Percentiles rank a stretch among this genome's conserved stretches.
These are phyloP conservation scores for Uria lomvia DNA, from an alignment of 2,113 vertebrate species.

Conservation along the genomic window DNA sequence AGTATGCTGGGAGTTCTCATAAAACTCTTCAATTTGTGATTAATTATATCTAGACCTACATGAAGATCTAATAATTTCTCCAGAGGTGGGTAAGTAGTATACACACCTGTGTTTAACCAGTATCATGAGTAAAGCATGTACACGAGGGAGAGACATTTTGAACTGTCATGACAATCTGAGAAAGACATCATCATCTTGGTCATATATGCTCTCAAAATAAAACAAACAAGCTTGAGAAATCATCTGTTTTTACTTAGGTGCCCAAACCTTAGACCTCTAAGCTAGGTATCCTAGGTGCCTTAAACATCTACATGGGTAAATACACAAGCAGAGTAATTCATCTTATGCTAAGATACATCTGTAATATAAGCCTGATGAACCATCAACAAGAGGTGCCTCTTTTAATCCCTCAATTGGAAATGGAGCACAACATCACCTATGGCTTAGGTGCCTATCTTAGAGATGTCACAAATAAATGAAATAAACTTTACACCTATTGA, in stretches of 20 bases:
- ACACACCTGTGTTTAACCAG: background rate
- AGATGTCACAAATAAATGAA: background rate
- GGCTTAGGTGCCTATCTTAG: background rate
- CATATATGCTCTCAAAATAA: background rate
- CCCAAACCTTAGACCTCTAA: background rate
- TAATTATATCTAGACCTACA: background rate
- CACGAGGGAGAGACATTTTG: background rate
- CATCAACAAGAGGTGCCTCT: background rate
- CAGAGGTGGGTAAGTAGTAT: background rate
- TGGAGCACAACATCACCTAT: background rate
- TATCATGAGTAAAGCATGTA: background rate
- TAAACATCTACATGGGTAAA: background rate
- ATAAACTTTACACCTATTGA: background rate
- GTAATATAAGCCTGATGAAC: background rate
- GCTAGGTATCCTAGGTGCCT: background rate
- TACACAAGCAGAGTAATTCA: background rate
- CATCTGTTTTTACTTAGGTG: background rate
- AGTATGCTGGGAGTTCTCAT: background rate
- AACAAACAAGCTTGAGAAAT: background rate
- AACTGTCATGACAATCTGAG: background rate
- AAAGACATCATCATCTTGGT: background rate
- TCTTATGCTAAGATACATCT: background rate
- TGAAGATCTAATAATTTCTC: background rate
- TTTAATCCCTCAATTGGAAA: background rate
- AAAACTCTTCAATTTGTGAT: background rate